Evolutionary conservation across 2,888 invertebrate genomes (phyloP).

Genomic region (Tetheella fluctuosa): DNA sequence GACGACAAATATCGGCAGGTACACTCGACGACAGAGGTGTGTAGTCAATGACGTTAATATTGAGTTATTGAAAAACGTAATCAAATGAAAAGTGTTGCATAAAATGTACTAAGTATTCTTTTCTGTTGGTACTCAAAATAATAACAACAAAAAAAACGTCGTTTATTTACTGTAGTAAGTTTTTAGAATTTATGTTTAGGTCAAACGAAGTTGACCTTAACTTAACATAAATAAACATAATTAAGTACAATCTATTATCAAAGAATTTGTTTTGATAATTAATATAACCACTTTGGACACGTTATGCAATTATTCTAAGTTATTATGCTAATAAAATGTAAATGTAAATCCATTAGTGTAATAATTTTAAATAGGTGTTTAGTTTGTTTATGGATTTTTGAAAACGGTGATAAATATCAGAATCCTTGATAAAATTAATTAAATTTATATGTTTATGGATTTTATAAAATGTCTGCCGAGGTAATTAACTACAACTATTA

Average conservation of each 20-base stretch:
- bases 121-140: not conserved
- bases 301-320: slow-evolving; percentile 40
- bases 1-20: slow-evolving; percentile 60
- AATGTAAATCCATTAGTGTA: slow-evolving; percentile 39
- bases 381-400: slow-evolving; percentile 23
- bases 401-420: slow-evolving; percentile 22
- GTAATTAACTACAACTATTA: no score
- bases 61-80: no score
- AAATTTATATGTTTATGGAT: no score
- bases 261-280: slow-evolving; percentile 1
- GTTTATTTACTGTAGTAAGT: no score
- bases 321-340: slow-evolving; percentile 42
- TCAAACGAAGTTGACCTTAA: not conserved
- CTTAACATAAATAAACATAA: slow-evolving; percentile 1
- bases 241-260: not conserved
- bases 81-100: no score
- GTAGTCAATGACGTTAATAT: no score
- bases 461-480: no score
- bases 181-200: not conserved
- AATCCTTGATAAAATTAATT: slow-evolving; percentile 22
- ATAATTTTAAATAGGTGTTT: slow-evolving; percentile 32
- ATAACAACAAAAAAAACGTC: not conserved
- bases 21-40: slow-evolving; percentile 19
- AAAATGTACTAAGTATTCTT: no score
- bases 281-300: slow-evolving; percentile 23